phyloP scores from a whole-genome alignment of 92 coral and sea anemone species.

The Chrysogorgia sp. region DNA sequence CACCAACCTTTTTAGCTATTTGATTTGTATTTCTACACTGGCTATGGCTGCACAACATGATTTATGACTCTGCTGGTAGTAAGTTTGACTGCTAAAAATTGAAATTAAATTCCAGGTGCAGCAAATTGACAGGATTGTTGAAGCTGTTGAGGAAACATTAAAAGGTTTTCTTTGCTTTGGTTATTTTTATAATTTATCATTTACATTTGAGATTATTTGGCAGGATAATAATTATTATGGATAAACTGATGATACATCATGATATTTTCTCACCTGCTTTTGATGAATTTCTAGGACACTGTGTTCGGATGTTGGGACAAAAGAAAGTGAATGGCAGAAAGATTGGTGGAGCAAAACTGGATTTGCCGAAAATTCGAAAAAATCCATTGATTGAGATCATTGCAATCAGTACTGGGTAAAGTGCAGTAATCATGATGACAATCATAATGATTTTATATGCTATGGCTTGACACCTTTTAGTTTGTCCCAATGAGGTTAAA shows the following conservation, averaged over 20 bases:
- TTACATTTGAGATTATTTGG: background rate
- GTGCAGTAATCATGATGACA: background rate
- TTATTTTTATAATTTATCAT: background rate
- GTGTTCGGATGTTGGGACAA: slow-evolving; percentile 89
- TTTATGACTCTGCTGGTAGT: background rate
- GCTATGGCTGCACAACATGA: background rate
- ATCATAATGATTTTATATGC: no score
- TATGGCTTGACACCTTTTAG: no score
- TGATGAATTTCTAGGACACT: slow-evolving; percentile 65
- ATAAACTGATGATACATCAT: no score
- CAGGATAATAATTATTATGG: background rate
- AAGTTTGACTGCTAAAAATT: background rate
- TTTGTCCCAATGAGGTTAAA: no score
- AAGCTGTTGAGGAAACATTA: slow-evolving; percentile 91
- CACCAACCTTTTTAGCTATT: no score
- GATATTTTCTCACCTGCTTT: no score
- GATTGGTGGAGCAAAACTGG: slow-evolving; percentile 88
- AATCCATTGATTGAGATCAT: slow-evolving; percentile 94
- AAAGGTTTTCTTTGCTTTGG: slow-evolving; percentile 75
- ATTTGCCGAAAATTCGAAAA: slow-evolving; percentile 91
- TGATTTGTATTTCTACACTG: no score
- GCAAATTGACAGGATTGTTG: slow-evolving; percentile 98
- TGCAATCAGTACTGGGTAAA: slow-evolving; percentile 90
- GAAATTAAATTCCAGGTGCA: slow-evolving; percentile 70
- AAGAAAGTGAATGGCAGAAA: slow-evolving; percentile 84